Evolutionary conservation across 2,797 vertebrate genomes (phyloP).

Genomic region (Parauchenoglanis punctatus): DNA sequence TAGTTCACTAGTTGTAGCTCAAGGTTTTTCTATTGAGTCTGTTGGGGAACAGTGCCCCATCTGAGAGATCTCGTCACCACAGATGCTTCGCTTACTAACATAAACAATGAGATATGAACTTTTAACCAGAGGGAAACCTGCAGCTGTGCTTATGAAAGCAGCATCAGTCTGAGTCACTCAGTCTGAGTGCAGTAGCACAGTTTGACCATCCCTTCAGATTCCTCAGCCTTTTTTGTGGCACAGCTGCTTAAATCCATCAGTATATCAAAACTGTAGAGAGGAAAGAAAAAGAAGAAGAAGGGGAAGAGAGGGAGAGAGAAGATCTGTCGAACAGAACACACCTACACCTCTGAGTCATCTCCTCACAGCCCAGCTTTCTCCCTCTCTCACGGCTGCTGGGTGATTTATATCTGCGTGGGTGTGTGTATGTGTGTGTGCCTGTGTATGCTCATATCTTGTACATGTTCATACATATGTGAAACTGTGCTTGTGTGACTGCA

Average conservation of each 20-base stretch:
- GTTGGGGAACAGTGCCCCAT: neutral
- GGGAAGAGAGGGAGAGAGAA: slow-evolving; percentile 32
- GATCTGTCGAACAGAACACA: slow-evolving; percentile 55
- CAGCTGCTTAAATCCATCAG: slow-evolving; percentile 51
- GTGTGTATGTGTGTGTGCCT: slow-evolving; percentile 19
- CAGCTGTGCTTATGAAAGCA: slow-evolving; percentile 30
- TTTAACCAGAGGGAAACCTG: slow-evolving; percentile 7
- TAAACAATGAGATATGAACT: slow-evolving; percentile 11
- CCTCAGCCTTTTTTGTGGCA: slow-evolving; percentile 30
- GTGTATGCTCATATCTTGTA: slow-evolving; percentile 23
- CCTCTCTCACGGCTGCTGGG: slow-evolving; percentile 33
- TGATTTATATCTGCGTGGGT: slow-evolving; percentile 45
- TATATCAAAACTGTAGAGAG: slow-evolving; percentile 40
- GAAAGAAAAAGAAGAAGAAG: slow-evolving; percentile 34
- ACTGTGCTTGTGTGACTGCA: neutral
- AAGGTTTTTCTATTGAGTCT: neutral
- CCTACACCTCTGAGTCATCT: slow-evolving; percentile 62
- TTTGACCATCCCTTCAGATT: slow-evolving; percentile 40
- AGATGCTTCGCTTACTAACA: neutral
- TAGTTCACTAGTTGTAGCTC: neutral
- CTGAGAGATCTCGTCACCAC: neutral
- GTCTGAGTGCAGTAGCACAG: slow-evolving; percentile 36
- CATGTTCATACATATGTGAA: slow-evolving; percentile 12
- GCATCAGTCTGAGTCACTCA: slow-evolving; percentile 13
- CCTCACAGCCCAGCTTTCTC: slow-evolving; percentile 53